Evolutionary conservation across 2,113 vertebrate species (phyloP).

Genomic region (Gallinago undulata): DNA sequence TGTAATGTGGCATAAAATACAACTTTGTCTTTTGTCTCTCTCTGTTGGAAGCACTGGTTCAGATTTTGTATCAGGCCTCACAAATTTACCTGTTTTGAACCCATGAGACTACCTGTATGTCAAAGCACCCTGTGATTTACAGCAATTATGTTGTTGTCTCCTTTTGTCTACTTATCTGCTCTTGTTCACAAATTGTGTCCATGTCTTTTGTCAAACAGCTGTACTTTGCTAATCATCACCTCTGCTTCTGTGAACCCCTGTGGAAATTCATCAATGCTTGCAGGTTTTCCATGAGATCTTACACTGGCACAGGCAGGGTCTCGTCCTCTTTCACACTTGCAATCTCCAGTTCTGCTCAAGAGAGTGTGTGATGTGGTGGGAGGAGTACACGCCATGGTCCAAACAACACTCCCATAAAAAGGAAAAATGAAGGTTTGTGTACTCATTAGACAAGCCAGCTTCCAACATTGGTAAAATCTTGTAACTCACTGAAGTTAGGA

Average conservation of each 20-base stretch:
- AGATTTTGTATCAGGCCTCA: background rate
- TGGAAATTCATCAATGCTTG: background rate
- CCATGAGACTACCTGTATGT: background rate
- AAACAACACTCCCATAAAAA: background rate
- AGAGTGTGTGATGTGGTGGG: background rate
- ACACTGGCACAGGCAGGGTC: background rate
- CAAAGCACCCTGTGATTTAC: background rate
- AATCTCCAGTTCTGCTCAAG: background rate
- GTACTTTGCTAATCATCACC: background rate
- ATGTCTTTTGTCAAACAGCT: background rate
- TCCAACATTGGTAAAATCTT: background rate
- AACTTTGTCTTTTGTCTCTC: background rate
- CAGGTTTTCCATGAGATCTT: background rate
- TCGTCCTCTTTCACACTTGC: background rate
- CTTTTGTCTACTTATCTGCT: background rate
- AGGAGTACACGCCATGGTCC: background rate
- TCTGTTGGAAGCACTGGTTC: background rate
- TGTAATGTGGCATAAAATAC: background rate
- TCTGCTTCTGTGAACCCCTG: background rate
- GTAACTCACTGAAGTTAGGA: background rate
- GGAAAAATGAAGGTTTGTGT: background rate
- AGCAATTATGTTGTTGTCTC: background rate
- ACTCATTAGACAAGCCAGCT: background rate
- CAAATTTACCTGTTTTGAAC: background rate
- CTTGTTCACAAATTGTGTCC: background rate